phyloP scores from a whole-genome alignment of 1,140 invertebrate genomes.

The Lepidurus arcticus region DNA sequence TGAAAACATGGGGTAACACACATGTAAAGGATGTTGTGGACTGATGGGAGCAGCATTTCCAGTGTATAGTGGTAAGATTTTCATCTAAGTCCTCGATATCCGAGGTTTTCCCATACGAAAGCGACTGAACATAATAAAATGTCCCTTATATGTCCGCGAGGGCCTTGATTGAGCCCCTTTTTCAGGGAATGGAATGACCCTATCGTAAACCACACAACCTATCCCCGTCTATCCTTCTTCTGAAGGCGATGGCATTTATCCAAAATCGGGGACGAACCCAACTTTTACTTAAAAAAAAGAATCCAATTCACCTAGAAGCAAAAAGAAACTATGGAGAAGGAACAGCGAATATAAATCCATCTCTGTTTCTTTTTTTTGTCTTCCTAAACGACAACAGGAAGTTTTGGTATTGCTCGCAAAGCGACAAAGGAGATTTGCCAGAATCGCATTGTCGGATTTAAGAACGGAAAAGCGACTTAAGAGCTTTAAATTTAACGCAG shows the following conservation, averaged over 20 bases:
- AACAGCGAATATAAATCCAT: neutral
- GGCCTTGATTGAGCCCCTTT: neutral
- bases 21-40: neutral
- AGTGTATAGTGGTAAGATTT: neutral
- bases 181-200: neutral
- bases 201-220: constrained; percentile 2
- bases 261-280: neutral
- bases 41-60: too few relatives aligned
- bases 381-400: neutral
- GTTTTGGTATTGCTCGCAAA: neutral
- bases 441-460: constrained; percentile 8
- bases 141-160: neutral
- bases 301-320: neutral
- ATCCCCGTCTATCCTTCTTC: neutral
- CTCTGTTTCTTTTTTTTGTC: neutral
- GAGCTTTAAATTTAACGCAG: constrained; percentile 1
- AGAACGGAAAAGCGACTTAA: neutral
- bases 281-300: neutral
- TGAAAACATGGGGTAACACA: neutral
- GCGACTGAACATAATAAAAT: neutral
- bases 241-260: neutral
- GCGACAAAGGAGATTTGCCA: constrained; percentile 14
- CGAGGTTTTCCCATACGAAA: neutral
- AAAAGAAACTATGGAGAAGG: neutral
- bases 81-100: neutral